Evolutionary conservation across 2,888 invertebrate species (phyloP).

Genomic region (Macaria liturata): DNA sequence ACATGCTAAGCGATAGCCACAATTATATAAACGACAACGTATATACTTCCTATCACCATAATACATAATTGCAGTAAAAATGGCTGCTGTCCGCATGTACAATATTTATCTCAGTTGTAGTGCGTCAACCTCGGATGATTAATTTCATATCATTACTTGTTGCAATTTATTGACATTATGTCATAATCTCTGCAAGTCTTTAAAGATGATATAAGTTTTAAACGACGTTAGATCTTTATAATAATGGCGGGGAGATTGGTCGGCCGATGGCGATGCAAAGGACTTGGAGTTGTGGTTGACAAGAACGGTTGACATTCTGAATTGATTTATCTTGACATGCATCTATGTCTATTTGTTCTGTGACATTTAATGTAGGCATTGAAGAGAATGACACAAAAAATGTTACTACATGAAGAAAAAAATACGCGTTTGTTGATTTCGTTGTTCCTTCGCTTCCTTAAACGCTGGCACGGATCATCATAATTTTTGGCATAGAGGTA

Average conservation of each 20-base stretch:
- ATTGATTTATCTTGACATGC: too few species aligned
- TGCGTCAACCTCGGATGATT: slow-evolving; percentile 51
- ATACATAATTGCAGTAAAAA: slow-evolving; percentile 11
- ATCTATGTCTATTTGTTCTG: too few species aligned
- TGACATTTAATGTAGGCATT: too few species aligned
- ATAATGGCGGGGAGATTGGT: slow-evolving; percentile 5
- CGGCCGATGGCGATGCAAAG: not conserved
- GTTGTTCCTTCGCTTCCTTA: too few species aligned
- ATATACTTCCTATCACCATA: not conserved
- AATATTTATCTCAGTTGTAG: slow-evolving; percentile 16
- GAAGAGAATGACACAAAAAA: too few species aligned
- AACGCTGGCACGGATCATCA: too few species aligned
- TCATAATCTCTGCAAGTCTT: slow-evolving; percentile 37
- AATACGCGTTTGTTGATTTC: too few species aligned
- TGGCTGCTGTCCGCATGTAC: slow-evolving; percentile 47
- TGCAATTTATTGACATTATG: slow-evolving; percentile 54
- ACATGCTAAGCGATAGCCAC: not conserved
- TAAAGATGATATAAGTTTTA: slow-evolving; percentile 38
- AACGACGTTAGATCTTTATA: slow-evolving; percentile 19
- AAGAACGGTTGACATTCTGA: too few species aligned
- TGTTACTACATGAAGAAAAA: too few species aligned
- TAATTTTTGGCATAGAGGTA: too few species aligned
- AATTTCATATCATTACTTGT: slow-evolving; percentile 57
- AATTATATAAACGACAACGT: not conserved
- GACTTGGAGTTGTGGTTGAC: not conserved